Evolutionary conservation across 2,113 vertebrate species (phyloP).

Genomic region (Semicossyphus pulcher): DNA sequence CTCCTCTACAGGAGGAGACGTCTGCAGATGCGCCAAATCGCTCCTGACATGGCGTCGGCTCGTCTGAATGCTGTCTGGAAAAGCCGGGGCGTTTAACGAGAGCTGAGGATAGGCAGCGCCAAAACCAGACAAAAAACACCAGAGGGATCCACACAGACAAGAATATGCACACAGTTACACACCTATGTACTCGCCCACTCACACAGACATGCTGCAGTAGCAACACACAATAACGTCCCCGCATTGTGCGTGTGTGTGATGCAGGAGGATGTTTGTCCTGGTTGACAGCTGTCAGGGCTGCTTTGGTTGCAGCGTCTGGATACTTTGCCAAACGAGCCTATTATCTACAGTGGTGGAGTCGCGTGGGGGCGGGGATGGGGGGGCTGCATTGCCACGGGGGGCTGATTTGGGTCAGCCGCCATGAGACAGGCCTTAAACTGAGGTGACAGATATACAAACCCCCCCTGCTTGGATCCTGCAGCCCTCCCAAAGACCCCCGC

Average conservation of each 20-base stretch:
- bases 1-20: slow-evolving; percentile 41
- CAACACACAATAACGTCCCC: background rate
- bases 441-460: slow-evolving; percentile 73
- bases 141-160: background rate
- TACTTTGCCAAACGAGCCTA: slow-evolving; percentile 76
- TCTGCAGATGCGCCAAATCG: slow-evolving; percentile 50
- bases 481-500: slow-evolving; percentile 40
- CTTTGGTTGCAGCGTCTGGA: slow-evolving; percentile 72
- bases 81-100: slow-evolving; percentile 39
- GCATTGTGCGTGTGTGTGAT: slow-evolving; percentile 24
- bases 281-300: slow-evolving; percentile 83
- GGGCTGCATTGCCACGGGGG: slow-evolving; percentile 43
- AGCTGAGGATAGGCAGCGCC: slow-evolving; percentile 45
- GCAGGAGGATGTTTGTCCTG: slow-evolving; percentile 59
- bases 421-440: slow-evolving; percentile 68
- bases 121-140: slow-evolving; percentile 4
- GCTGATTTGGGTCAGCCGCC: slow-evolving; percentile 75
- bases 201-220: background rate
- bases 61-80: slow-evolving; percentile 56
- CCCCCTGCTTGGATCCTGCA: slow-evolving; percentile 62
- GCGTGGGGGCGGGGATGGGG: slow-evolving; percentile 8
- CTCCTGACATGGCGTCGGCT: slow-evolving; percentile 63
- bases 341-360: slow-evolving; percentile 62
- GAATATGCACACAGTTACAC: background rate
- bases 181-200: background rate